Conservation (phyloP, 2,797 vertebrate species). For the Gobio occitaniae region DNA sequence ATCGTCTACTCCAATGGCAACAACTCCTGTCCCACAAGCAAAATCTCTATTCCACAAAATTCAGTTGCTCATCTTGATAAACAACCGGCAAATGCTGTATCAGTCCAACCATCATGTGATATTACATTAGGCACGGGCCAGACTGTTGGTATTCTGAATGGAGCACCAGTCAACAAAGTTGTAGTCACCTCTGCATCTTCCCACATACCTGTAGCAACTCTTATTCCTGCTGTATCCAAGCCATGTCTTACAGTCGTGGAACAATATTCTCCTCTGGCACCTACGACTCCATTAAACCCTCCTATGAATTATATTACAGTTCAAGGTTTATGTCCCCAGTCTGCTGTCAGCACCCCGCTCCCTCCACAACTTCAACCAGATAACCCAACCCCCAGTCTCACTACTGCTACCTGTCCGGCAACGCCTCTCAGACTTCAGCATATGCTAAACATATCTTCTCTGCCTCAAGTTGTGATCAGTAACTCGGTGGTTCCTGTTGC, state of each 20-base stretch:
- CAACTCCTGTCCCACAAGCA: slow-evolving; percentile 82
- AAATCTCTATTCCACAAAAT: slow-evolving; percentile 80
- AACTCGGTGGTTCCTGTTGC: slow-evolving; percentile 68
- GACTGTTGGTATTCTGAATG: slow-evolving; percentile 49
- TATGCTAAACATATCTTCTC: slow-evolving; percentile 61
- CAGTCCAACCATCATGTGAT: slow-evolving; percentile 86
- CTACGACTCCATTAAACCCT: slow-evolving; percentile 69
- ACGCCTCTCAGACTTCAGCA: slow-evolving; percentile 63
- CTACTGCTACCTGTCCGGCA: slow-evolving; percentile 66
- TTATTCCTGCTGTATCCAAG: slow-evolving; percentile 75
- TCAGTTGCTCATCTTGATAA: slow-evolving; percentile 82
- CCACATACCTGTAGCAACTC: slow-evolving; percentile 79
- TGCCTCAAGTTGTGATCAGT: slow-evolving; percentile 70
- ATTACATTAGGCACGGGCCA: slow-evolving; percentile 69
- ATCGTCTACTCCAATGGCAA: slow-evolving; percentile 92
- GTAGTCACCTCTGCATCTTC: slow-evolving; percentile 74
- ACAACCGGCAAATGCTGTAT: slow-evolving; percentile 86
- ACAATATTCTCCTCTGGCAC: slow-evolving; percentile 74
- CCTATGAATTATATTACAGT: slow-evolving; percentile 82
- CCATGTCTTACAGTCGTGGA: slow-evolving; percentile 77
- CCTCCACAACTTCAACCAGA: slow-evolving; percentile 69
- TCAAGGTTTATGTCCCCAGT: slow-evolving; percentile 70
- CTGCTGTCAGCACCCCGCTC: slow-evolving; percentile 70
- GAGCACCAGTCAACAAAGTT: slow-evolving; percentile 68
- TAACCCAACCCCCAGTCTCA: slow-evolving; percentile 63